Percentiles rank a stretch among this genome's conserved stretches.
phyloP scores from a whole-genome alignment of 2,888 invertebrate genomes.

The Thereva nobilitata region DNA sequence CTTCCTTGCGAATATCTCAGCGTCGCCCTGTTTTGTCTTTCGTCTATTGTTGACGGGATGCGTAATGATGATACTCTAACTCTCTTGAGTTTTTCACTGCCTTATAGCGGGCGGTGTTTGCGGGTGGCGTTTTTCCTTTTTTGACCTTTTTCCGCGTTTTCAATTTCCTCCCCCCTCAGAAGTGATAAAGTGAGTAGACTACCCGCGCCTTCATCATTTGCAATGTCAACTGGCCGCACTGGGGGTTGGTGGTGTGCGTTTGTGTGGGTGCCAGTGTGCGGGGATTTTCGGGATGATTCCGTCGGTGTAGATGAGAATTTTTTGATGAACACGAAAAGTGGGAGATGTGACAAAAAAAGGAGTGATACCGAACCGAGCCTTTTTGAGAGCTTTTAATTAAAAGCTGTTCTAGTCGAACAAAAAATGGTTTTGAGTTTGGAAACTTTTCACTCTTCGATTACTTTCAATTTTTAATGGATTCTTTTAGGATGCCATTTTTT shows the following conservation, averaged over 20 bases:
- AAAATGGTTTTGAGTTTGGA: too few species aligned
- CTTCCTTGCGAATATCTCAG: not conserved
- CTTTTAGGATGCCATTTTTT: too few species aligned
- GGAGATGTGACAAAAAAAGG: too few species aligned
- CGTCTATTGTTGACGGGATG: conserved; percentile 33
- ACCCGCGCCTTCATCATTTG: conserved; percentile 28
- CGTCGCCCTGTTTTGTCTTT: conserved; percentile 28
- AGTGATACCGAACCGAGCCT: too few species aligned
- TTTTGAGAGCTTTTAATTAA: too few species aligned
- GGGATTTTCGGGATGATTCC: conserved; percentile 7
- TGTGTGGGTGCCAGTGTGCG: not conserved
- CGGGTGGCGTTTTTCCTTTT: not conserved
- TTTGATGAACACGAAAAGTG: too few species aligned
- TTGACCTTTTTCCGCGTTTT: conserved; percentile 19
- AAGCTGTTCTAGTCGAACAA: too few species aligned
- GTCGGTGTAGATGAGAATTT: not conserved
- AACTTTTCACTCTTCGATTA: too few species aligned
- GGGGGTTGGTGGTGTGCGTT: not conserved
- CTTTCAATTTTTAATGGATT: too few species aligned
- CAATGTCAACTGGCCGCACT: conserved; percentile 27
- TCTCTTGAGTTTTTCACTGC: conserved; percentile 17
- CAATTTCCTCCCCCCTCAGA: not conserved
- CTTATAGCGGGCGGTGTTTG: not conserved
- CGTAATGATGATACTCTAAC: conserved; percentile 31
- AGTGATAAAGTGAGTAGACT: conserved; percentile 19